Evolutionary conservation across 2,888 invertebrate genomes (phyloP).

Genomic region (Thalpophila matura): DNA sequence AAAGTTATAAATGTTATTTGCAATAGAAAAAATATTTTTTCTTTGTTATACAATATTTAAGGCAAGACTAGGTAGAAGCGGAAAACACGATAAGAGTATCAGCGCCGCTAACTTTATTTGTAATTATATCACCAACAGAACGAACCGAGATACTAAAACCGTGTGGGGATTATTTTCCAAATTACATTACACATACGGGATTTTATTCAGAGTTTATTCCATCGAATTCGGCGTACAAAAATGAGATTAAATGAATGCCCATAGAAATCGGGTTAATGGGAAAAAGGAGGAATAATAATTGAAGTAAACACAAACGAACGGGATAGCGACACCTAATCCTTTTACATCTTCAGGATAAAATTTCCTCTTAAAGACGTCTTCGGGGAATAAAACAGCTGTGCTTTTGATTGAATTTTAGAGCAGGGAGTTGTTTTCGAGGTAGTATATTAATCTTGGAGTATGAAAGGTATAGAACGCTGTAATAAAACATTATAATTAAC

Average conservation of each 20-base stretch:
- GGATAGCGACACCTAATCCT: constrained; percentile 54
- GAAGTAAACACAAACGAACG: constrained; percentile 53
- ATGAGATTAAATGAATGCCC: constrained; percentile 57
- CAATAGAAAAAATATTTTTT: too few species aligned
- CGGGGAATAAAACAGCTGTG: constrained; percentile 58
- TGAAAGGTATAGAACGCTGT: not conserved
- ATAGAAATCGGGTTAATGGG: constrained; percentile 59
- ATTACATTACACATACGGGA: constrained; percentile 53
- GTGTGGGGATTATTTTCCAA: constrained; percentile 35
- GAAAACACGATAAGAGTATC: not conserved
- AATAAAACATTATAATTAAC: too few species aligned
- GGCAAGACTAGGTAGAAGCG: too few species aligned
- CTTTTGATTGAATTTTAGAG: constrained; percentile 64
- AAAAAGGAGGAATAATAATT: constrained; percentile 61
- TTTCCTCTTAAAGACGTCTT: constrained; percentile 58
- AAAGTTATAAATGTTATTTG: too few species aligned
- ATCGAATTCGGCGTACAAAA: constrained; percentile 38
- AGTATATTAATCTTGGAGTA: constrained; percentile 17
- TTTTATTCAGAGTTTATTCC: constrained; percentile 47
- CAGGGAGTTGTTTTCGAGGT: constrained; percentile 39
- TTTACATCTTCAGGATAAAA: constrained; percentile 63
- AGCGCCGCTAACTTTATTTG: constrained; percentile 10
- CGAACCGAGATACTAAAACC: constrained; percentile 15
- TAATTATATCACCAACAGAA: constrained; percentile 25
- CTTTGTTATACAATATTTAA: too few species aligned